Percentiles rank a stretch among this genome's conserved stretches.
These are phyloP conservation scores for Scytalopus superciliaris DNA, from an alignment of 2,113 vertebrate genomes.

Conservation along the genomic window DNA sequence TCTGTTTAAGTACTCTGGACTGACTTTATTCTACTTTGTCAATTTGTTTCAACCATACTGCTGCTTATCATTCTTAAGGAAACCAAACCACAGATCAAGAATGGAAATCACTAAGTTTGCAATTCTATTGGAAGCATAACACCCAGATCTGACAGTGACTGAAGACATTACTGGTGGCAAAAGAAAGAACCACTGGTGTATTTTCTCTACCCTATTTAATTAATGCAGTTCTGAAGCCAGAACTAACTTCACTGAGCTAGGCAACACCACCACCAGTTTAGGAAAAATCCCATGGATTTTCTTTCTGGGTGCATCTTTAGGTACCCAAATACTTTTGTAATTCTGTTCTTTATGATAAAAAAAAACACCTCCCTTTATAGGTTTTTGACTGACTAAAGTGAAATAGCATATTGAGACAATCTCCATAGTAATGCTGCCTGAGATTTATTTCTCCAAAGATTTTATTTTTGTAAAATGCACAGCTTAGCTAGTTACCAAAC, in stretches of 20 bases:
- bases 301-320: neutral
- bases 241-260: neutral
- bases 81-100: neutral
- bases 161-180: neutral
- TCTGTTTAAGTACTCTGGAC: neutral
- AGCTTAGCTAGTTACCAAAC: neutral
- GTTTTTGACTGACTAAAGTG: neutral
- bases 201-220: neutral
- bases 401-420: neutral
- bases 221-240: neutral
- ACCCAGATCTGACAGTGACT: neutral
- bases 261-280: neutral
- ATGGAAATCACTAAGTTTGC: neutral
- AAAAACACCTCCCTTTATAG: fast-evolving
- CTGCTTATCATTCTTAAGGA: neutral
- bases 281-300: neutral
- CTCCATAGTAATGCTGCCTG: neutral
- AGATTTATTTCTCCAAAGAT: neutral
- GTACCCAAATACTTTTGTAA: neutral
- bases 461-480: neutral
- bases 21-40: neutral
- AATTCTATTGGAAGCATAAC: neutral
- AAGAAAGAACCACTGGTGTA: neutral
- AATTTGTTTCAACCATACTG: neutral
- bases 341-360: neutral